Conservation (phyloP, 2,113 vertebrate genomes). For the Scomber colias region DNA sequence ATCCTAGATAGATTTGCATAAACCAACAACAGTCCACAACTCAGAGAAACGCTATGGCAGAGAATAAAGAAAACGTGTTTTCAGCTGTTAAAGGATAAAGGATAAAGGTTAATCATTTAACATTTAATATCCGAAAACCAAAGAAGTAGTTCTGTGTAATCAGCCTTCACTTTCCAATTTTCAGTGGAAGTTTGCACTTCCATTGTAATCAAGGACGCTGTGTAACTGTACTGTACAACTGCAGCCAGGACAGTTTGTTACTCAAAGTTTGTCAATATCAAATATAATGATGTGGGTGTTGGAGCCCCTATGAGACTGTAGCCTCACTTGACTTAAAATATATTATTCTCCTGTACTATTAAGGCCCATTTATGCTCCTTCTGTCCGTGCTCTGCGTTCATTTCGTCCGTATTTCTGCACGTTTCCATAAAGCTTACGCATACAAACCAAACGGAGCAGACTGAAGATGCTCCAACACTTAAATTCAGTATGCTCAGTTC, state of each 20-base stretch:
- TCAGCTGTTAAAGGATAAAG: neutral
- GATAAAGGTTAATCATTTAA: conserved; percentile 14
- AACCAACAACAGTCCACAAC: neutral
- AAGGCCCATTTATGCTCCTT: no score
- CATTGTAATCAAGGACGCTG: neutral
- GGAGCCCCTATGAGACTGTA: no score
- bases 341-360: no score
- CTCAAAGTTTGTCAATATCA: neutral
- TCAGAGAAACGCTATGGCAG: no score
- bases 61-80: neutral
- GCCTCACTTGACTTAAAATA: no score
- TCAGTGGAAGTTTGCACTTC: neutral
- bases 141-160: neutral
- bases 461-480: no score
- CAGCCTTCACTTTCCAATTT: neutral
- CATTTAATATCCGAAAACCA: neutral
- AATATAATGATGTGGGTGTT: neutral
- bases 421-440: no score
- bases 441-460: no score
- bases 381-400: no score
- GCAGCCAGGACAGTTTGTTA: no score
- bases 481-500: no score
- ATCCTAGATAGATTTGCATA: neutral
- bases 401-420: no score
- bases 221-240: neutral